phyloP scores from a whole-genome alignment of 2,797 vertebrate species.

The Bovichtus variegatus region DNA sequence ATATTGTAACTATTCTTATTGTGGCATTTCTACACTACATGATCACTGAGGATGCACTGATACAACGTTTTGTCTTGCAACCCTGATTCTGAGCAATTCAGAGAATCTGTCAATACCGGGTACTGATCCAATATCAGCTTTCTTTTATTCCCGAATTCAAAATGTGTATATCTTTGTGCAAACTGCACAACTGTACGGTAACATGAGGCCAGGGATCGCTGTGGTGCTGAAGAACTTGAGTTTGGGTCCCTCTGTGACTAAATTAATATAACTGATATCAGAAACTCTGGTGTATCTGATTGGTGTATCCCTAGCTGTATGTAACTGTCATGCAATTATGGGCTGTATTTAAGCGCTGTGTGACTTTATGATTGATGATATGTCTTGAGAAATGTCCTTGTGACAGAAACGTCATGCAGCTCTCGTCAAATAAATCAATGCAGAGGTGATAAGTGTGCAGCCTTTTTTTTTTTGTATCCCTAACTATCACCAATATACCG shows the following conservation, averaged over 20 bases:
- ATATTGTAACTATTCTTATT: background rate
- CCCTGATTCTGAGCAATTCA: background rate
- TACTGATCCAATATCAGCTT: background rate
- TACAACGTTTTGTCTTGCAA: background rate
- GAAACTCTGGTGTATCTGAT: background rate
- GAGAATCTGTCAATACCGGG: background rate
- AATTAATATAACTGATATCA: background rate
- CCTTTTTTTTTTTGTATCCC: no score
- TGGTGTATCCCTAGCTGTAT: background rate
- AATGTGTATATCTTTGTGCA: background rate
- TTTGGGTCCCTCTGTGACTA: background rate
- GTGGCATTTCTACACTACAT: background rate
- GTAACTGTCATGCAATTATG: background rate
- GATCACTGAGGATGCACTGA: background rate
- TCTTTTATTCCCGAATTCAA: background rate
- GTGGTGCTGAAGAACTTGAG: background rate
- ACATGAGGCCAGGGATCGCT: background rate
- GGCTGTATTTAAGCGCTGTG: background rate
- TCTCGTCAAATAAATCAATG: no score
- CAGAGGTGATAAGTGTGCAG: no score
- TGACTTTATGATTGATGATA: background rate
- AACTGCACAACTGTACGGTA: background rate
- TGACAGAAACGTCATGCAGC: conserved; percentile 4
- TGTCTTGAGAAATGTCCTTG: background rate
- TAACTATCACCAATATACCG: background rate